Evolutionary conservation across 2,113 vertebrate species (phyloP).

Genomic region (Crotalus tigris): DNA sequence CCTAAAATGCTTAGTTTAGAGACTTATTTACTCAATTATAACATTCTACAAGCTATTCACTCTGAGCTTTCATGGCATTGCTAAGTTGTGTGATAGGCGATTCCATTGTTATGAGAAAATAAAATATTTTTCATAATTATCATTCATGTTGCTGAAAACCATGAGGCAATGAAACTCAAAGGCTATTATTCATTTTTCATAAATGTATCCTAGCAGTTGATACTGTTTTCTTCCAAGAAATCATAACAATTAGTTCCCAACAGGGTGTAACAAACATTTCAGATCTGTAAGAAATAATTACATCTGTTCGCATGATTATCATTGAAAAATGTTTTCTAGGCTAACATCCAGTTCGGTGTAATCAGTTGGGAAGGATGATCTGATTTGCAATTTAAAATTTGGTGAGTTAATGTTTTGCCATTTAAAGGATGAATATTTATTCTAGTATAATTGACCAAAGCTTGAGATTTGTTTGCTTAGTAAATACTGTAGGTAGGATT

Average conservation of each 20-base stretch:
- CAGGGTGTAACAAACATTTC: constrained; percentile 61
- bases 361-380: not conserved
- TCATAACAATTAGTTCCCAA: constrained; percentile 52
- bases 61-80: not conserved
- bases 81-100: not conserved
- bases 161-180: constrained; percentile 56
- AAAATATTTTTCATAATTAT: constrained; percentile 29
- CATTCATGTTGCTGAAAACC: constrained; percentile 40
- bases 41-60: constrained; percentile 4
- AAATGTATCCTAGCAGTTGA: constrained; percentile 51
- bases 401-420: not conserved
- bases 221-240: constrained; percentile 55
- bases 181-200: constrained; percentile 55
- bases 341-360: not conserved
- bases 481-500: not conserved
- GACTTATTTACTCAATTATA: not conserved
- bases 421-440: not conserved
- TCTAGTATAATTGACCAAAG: not conserved
- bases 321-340: not conserved
- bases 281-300: constrained; percentile 24
- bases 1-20: not conserved
- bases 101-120: constrained; percentile 9
- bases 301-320: constrained; percentile 22
- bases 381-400: not conserved
- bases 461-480: not conserved